Percentiles rank a stretch among this genome's conserved stretches.
Conservation (phyloP, 2,113 vertebrate species). For the Panthera leo region DNA sequence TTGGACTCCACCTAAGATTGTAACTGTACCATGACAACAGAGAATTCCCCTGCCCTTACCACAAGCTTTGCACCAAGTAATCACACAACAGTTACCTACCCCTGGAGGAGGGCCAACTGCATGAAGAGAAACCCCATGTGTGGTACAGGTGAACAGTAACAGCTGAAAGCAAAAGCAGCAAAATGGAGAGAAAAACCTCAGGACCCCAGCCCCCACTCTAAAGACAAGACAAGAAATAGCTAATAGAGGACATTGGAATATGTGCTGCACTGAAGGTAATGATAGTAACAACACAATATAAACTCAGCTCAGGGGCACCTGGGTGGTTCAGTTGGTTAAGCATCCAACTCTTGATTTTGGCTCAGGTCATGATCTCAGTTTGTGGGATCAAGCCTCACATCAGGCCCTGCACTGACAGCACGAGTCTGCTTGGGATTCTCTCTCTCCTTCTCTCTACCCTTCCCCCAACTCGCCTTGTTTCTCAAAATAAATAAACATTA, state of each 20-base stretch:
- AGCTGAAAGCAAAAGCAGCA: background rate
- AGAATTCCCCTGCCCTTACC: background rate
- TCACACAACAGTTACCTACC: too few species aligned
- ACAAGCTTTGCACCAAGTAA: background rate
- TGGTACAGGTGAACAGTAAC: background rate
- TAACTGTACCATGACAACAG: background rate
- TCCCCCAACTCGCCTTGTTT: too few species aligned
- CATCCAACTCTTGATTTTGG: too few species aligned
- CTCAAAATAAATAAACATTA: too few species aligned
- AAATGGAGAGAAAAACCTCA: background rate
- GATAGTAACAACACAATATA: background rate
- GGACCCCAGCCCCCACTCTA: fast-evolving
- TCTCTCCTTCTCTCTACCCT: too few species aligned
- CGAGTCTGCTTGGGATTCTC: too few species aligned
- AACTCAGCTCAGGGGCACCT: background rate
- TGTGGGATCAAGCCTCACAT: too few species aligned
- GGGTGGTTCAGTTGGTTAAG: too few species aligned
- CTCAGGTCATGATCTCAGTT: too few species aligned
- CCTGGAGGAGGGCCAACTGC: fast-evolving
- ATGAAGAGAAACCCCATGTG: fast-evolving
- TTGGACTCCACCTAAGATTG: background rate
- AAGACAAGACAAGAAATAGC: background rate
- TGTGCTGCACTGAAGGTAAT: background rate
- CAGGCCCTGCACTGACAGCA: too few species aligned
- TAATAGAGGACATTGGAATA: fast-evolving